Percentiles rank a stretch among this genome's conserved stretches.
Evolutionary conservation across 1,140 invertebrate species (phyloP).

Genomic region (Schmidtea mediterranea): DNA sequence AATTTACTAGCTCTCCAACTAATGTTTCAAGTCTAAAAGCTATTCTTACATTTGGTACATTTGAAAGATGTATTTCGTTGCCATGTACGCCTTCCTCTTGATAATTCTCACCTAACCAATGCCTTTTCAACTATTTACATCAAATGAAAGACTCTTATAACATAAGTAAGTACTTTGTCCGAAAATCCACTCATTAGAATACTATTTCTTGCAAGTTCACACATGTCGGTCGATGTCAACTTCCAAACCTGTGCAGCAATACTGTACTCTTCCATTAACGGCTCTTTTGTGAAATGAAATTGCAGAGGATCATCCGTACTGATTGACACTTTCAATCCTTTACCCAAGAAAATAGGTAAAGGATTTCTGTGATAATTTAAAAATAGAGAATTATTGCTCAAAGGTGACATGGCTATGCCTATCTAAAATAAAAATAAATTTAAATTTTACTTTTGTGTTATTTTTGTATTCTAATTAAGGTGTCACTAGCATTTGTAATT

Average conservation of each 20-base stretch:
- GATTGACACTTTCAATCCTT: constrained; percentile 69
- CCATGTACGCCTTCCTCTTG: constrained; percentile 74
- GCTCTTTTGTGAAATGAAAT: constrained; percentile 69
- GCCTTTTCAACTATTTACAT: constrained; percentile 35
- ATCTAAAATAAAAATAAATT: constrained; percentile 28
- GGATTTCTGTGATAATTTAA: constrained; percentile 95
- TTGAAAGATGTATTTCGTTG: constrained; percentile 84
- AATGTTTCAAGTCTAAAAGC: constrained; percentile 53
- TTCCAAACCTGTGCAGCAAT: constrained; percentile 98
- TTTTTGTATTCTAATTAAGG: no score
- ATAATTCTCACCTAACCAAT: constrained; percentile 88
- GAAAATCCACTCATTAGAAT: constrained; percentile 91
- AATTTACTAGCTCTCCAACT: constrained; percentile 46
- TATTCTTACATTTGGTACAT: constrained; percentile 84
- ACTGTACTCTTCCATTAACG: constrained; percentile 95
- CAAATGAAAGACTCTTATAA: no score
- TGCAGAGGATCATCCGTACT: constrained; percentile 49
- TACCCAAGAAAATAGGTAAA: constrained; percentile 72
- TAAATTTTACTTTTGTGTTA: no score
- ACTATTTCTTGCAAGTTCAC: constrained; percentile 79
- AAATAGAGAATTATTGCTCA: constrained; percentile 93
- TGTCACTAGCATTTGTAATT: no score
- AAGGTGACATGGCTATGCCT: constrained; percentile 90
- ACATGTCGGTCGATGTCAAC: constrained; percentile 90
- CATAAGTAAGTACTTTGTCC: constrained; percentile 43